phyloP scores from a whole-genome alignment of 1,140 invertebrate genomes.

The Leptonema lineaticorne region DNA sequence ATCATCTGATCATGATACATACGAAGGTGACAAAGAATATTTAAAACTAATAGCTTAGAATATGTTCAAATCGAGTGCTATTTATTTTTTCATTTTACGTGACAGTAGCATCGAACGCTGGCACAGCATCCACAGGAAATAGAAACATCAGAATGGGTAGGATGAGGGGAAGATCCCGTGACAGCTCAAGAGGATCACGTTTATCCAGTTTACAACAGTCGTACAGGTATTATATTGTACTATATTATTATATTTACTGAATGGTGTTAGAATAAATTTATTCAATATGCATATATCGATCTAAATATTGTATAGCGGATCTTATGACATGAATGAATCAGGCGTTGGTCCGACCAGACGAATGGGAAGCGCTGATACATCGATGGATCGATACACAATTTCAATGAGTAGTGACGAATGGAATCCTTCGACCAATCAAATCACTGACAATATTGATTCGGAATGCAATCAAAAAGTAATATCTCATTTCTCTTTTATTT shows the following conservation, averaged over 20 bases:
- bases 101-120: constrained; percentile 19
- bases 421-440: not conserved
- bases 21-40: too few relatives aligned
- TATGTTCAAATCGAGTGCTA: too few relatives aligned
- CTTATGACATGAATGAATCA: constrained; percentile 33
- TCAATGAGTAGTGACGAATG: constrained; percentile 39
- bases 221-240: constrained; percentile 43
- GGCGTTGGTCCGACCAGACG: not conserved
- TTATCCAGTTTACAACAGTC: constrained; percentile 50
- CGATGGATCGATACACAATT: constrained; percentile 28
- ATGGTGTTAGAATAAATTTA: too few relatives aligned
- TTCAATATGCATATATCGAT: too few relatives aligned
- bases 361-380: constrained; percentile 35
- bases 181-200: constrained; percentile 47
- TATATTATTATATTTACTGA: too few relatives aligned
- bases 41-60: too few relatives aligned
- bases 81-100: too few relatives aligned
- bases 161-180: constrained; percentile 44
- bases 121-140: constrained; percentile 15
- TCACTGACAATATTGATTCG: not conserved
- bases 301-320: constrained; percentile 35
- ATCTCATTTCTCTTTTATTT: not conserved
- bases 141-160: constrained; percentile 36
- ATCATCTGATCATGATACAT: constrained; percentile 43
- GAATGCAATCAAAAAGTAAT: constrained; percentile 2